phyloP scores from a whole-genome alignment of 1,140 invertebrate species.

The Drosophila tropicalis region DNA sequence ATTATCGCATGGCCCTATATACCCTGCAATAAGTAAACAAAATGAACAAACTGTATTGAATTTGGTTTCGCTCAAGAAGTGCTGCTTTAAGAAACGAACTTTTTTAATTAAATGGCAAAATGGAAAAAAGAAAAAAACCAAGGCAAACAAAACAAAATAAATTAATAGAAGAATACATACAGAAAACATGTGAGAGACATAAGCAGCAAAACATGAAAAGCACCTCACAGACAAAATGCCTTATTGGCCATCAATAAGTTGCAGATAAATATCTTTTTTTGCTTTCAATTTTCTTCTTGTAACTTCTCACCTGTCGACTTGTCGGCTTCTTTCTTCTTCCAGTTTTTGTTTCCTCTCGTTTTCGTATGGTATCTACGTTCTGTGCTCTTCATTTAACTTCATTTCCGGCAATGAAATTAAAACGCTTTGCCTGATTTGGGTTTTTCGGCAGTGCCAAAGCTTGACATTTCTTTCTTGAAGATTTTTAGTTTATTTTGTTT shows the following conservation, averaged over 20 bases:
- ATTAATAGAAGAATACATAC: conserved; percentile 1
- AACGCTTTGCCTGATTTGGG: conserved; percentile 18
- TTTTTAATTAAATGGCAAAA: conserved; percentile 17
- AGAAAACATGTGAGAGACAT: not conserved
- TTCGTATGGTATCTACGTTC: not conserved
- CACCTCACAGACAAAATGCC: conserved; percentile 3
- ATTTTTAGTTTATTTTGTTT: not conserved
- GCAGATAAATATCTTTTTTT: not conserved
- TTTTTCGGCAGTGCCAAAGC: not conserved
- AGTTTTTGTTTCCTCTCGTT: not conserved
- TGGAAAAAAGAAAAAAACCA: not conserved
- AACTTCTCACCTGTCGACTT: conserved; percentile 13
- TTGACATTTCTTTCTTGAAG: not conserved
- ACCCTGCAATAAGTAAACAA: not conserved
- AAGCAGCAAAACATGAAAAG: not conserved
- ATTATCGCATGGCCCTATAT: not conserved
- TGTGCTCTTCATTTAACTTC: not conserved
- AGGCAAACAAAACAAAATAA: conserved; percentile 2
- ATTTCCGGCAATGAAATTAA: conserved; percentile 23
- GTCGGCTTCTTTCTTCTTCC: not conserved
- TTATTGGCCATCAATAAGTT: conserved; percentile 18
- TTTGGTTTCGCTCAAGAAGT: not conserved
- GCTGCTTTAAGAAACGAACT: conserved; percentile 1
- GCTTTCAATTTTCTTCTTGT: not conserved
- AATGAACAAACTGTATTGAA: not conserved